Evolutionary conservation across 2,888 invertebrate species (phyloP), one percentile per base, ranked within the genome.

Genomic region (Apamea sordens): DNA sequence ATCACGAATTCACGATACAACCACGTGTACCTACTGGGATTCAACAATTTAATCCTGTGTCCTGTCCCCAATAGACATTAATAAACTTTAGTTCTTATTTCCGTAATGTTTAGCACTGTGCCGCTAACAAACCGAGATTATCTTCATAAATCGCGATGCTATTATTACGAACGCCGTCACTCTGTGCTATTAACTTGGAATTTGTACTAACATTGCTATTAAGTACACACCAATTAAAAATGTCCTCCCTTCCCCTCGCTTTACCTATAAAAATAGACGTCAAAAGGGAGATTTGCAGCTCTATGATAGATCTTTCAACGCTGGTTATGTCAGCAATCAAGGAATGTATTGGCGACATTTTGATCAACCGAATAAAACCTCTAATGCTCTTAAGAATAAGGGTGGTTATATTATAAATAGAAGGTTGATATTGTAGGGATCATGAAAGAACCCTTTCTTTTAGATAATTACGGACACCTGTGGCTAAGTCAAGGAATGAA

Each of bases 181-280:
- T 92, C 91, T 89, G 76, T 86, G 91, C 89, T 92, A 93, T 94
- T 93, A 94, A 94, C 91, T 93, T 86, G 84, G 90, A 90, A 92
- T 91, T 92, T 89, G 88, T 88, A 90, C 85, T 76, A 67, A 76
- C n/a, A 82, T 63, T 41, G 65, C 73, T 53, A 80, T 83, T 47
- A 82, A 85, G 77, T 77, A n/a, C 24, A 50, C 59, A 63, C 88
- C 81, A 84, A 24, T 63, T 28, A 10, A 41, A 5, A 56, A 13
- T 44, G 81, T 80, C n/a, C 79, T 74, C 2, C 72, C 71, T 21
- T 44, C 1, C 18, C 47, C 53, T 47, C 53, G 2, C 21, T 11
- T 61, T 44, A 2, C 3, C 41, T 32, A 18, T 2, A 65, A 41
- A 82, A 72, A 50, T 21, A 1, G 36, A 72, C 11, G 4, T 59